Conservation (phyloP, 2,888 invertebrate genomes). For the Spialia ferax region DNA sequence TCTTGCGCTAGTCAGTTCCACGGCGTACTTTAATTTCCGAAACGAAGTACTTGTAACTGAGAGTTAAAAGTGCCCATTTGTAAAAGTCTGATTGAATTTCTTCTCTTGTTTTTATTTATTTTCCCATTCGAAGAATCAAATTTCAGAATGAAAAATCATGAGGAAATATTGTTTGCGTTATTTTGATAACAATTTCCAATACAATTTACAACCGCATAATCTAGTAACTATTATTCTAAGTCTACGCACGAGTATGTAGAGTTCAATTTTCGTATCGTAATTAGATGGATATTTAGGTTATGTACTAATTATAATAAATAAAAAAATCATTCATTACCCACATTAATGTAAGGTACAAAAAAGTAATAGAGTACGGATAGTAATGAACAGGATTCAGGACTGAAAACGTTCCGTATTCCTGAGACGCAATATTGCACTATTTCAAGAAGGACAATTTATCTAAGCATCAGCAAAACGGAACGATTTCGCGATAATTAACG, state of each 20-base stretch:
- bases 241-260: too few species aligned
- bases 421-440: neutral
- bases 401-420: neutral
- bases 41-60: constrained; percentile 6
- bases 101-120: neutral
- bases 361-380: too few species aligned
- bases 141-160: neutral
- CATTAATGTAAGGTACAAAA: too few species aligned
- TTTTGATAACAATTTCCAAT: too few species aligned
- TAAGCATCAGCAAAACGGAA: constrained; percentile 12
- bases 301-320: too few species aligned
- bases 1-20: constrained; percentile 7
- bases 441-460: neutral
- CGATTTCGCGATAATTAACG: constrained; percentile 34
- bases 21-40: constrained; percentile 16
- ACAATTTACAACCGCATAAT: too few species aligned
- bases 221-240: too few species aligned
- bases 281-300: too few species aligned
- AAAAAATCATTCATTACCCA: too few species aligned
- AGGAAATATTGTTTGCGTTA: too few species aligned
- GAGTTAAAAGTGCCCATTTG: constrained; percentile 16
- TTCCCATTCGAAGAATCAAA: neutral
- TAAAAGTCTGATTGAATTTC: constrained; percentile 2
- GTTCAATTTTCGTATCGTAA: too few species aligned
- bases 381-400: neutral